Base-by-base conservation (phyloP, 2,113 vertebrate genomes). In the Pollimyrus isidori region DNA sequence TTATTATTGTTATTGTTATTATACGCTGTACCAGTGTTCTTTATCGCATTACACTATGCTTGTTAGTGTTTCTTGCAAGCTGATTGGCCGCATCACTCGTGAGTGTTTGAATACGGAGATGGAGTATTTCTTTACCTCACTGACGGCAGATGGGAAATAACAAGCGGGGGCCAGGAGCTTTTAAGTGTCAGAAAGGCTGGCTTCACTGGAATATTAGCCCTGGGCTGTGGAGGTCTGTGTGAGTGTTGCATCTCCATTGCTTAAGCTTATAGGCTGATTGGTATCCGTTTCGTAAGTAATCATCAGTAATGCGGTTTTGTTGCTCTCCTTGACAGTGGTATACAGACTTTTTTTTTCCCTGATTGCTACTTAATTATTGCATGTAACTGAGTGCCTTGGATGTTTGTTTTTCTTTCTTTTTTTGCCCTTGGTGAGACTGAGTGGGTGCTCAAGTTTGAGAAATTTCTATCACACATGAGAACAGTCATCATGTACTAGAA, bases 1-100 rank as follows among this genome's bases (percentile, higher is more conserved):
- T 87, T 89, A n/a, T n/a, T 83, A 56, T 30, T 50, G 49, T 89
- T 87, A 30, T 87, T 93, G 92, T 93, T 92, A 92, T 53, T 94
- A 26, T 10, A 30, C 35, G 62, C 10, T 69, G 93, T 94, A 92
- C 94, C 92, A 94, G 93, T 95, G 94, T 92, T 94, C 91, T 88
- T 92, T 93, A 65, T 90, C 92, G 86, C 92, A 94, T 92, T 49
- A 53, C 91, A 17, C 91, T 90, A 87, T 89, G 80, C 85, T 90
- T 88, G 46, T 90, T 86, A 89, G 49, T 89, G 89, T 89, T 90
- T 93, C 92, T 69, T 90, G 89, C 91, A 92, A 90, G 92, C n/a
- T 30, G 15, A 86, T 87, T 91, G 45, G 91, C 76, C 17, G 76
- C 49, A 7, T 17, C 13, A 42, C 73, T 42, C 1, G 4, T 80